Conservation (phyloP, 2,113 vertebrate species). For the Rallus limicola region DNA sequence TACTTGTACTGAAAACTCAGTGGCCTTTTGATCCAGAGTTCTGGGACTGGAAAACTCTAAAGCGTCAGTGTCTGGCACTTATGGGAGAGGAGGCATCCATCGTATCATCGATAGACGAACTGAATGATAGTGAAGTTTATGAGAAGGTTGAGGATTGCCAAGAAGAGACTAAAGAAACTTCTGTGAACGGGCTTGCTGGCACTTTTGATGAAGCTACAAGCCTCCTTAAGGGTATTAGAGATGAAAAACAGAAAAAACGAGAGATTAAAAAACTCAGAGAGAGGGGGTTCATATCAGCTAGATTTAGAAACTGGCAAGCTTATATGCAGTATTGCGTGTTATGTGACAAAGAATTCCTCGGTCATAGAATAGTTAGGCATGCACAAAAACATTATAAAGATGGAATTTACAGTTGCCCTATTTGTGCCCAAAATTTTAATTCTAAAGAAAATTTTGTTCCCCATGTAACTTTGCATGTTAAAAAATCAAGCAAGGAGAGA, state of each 20-base stretch:
- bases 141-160: conserved; percentile 84
- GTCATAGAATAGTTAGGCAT: conserved; percentile 94
- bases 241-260: conserved; percentile 88
- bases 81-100: conserved; percentile 99
- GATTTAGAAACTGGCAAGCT: conserved; percentile 96
- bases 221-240: conserved; percentile 80
- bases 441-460: conserved; percentile 92
- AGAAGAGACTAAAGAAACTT: conserved; percentile 74
- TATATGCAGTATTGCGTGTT: conserved; percentile 99
- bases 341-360: conserved; percentile 97
- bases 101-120: conserved; percentile 93
- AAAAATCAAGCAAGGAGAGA: conserved; percentile 94
- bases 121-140: conserved; percentile 91
- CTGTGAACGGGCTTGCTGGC: conserved; percentile 80
- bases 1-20: conserved; percentile 94
- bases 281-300: conserved; percentile 91
- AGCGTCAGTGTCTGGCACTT: conserved; percentile 91
- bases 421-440: conserved; percentile 92
- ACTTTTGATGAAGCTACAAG: conserved; percentile 79
- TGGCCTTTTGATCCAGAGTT: conserved; percentile 99
- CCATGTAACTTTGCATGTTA: conserved; percentile 95
- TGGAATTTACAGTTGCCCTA: conserved; percentile 92
- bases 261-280: conserved; percentile 92
- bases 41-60: conserved; percentile 98
- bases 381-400: conserved; percentile 92